These are phyloP conservation scores for Heliconius hermathena DNA, from an alignment of 1,140 invertebrate genomes.

Conservation along the genomic window DNA sequence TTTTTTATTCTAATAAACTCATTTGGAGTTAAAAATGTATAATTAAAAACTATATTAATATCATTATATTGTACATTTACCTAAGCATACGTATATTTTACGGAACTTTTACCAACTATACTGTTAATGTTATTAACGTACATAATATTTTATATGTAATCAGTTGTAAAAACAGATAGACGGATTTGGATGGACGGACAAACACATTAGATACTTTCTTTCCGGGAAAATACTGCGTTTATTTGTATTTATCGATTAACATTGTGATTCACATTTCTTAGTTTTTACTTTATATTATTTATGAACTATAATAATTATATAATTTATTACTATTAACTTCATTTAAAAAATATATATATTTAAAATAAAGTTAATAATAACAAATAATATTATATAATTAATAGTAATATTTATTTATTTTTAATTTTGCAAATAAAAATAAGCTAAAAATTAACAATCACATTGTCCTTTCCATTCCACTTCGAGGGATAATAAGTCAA, in stretches of 20 bases:
- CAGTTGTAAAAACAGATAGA: neutral
- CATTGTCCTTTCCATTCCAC: neutral
- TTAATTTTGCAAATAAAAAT: neutral
- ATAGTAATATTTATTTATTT: too few relatives aligned
- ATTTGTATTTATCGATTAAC: neutral
- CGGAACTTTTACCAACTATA: neutral
- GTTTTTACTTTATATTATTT: neutral
- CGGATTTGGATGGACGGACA: neutral
- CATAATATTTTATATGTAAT: slow-evolving; percentile 7
- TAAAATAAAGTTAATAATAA: neutral
- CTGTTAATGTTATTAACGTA: neutral
- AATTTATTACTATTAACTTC: too few relatives aligned
- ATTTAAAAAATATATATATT: neutral
- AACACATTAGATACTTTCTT: neutral
- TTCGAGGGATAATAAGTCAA: neutral
- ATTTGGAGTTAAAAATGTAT: neutral
- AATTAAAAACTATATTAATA: neutral
- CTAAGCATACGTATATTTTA: neutral
- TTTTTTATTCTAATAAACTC: too few relatives aligned
- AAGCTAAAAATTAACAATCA: neutral
- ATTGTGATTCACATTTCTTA: neutral
- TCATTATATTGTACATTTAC: neutral
- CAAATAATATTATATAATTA: too few relatives aligned
- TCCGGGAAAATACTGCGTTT: neutral
- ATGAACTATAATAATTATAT: neutral